Evolutionary conservation across 2,797 vertebrate genomes (phyloP), one percentile per base, ranked within the genome.

Genomic region (Trichosurus vulpecula): DNA sequence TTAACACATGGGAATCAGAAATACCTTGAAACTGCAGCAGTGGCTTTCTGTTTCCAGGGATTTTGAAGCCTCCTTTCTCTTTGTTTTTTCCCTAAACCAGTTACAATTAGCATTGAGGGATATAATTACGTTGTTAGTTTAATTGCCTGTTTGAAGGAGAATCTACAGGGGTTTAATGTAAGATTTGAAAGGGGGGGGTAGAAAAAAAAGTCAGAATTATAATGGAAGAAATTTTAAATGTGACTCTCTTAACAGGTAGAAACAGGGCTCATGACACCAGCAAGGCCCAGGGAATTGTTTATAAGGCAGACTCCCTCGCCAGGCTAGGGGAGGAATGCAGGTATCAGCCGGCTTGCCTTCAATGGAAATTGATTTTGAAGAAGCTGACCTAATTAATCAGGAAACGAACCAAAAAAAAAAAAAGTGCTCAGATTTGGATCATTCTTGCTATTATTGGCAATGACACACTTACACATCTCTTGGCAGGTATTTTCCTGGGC

Each of bases 81-180:
- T 98, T 98, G 98, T 98, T 98, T 98, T 98, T 97, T 97, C 98
- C 98, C 96, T 98, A 98, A 98, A 98, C 98, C 92, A 1, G 98
- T 98, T 98, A 98, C 98, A 98, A 98, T 98, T 98, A 99, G 98
- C 98, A 98, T 97, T 97, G 98, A 98, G 98, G 98, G 98, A 98
- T 99, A 98, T 98, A 99, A 99, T 99, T 99, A 99, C 97, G 98
- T 98, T 98, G 98, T 99, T 99, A 98, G 98, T 97, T 98, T 98
- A 99, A 99, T 99, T 99, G 98, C 98, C 98, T 99, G 98, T 98
- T 98, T 98, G 98, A 98, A 98, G 98, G 97, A 98, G 98, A 98
- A 99, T 98, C 98, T 98, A 98, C 98, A 92, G 98, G 98, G 98
- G 98, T 98, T 99, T 99, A 98, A 98, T 98, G 97, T 98, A 98